phyloP scores from a whole-genome alignment of 2,113 vertebrate species.

The Scomber scombrus region DNA sequence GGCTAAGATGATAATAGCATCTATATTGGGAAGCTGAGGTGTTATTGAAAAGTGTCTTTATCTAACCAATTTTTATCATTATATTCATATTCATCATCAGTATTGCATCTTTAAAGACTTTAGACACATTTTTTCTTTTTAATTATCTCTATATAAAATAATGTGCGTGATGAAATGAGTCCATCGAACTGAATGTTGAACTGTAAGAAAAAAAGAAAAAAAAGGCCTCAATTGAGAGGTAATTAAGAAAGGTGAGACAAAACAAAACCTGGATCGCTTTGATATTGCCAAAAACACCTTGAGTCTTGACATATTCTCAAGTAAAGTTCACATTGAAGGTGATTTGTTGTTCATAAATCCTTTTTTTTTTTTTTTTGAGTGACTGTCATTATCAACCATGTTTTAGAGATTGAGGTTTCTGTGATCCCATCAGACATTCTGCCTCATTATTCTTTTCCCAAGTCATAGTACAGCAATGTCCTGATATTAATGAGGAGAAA shows the following conservation, averaged over 20 bases:
- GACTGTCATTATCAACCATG: no score
- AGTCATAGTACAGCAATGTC: not conserved
- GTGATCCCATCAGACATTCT: not conserved
- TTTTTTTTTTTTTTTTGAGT: not conserved
- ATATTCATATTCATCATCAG: not conserved
- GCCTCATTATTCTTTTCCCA: not conserved
- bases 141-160: not conserved
- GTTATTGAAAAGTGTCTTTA: no score
- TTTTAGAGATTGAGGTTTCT: no score
- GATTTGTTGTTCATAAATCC: no score
- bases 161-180: not conserved
- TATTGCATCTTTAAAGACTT: not conserved
- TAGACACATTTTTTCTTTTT: not conserved
- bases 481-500: constrained; percentile 7
- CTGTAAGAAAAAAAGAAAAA: not conserved
- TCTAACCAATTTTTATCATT: no score
- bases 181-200: no score
- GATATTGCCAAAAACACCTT: not conserved
- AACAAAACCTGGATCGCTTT: not conserved
- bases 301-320: not conserved
- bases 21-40: no score
- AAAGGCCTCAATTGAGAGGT: not conserved
- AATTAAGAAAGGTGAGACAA: not conserved
- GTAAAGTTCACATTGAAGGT: not conserved
- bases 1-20: no score